Base-by-base conservation (phyloP, 2,113 vertebrate genomes). In the Nanorana parkeri region DNA sequence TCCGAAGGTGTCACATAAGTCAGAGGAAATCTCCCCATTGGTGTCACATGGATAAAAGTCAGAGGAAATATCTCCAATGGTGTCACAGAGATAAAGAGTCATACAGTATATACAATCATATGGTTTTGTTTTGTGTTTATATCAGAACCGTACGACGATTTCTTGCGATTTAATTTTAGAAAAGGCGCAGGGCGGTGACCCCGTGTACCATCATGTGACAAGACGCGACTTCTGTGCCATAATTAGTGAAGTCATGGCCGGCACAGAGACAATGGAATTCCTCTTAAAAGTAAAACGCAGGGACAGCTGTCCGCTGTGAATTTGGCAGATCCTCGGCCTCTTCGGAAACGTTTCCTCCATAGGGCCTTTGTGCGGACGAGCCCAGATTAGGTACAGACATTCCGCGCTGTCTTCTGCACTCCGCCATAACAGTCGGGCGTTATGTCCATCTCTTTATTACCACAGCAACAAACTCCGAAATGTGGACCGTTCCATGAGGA, bases 401-500 rank as follows among this genome's bases (percentile, higher is more conserved):
- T 21, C 63, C 77, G 63, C 84, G 61, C 51, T 84, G 76, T 60
- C 77, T 58, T 0, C 0, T 87, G 63, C 11, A 19, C 20, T 58
- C 60, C 69, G 68, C 78, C 79, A 41, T 19, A 80, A 84, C 7
- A 81, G 3, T 65, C 55, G 41, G 15, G 26, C 78, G 78, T 87
- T 55, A 73, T 4, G 16, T 81, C 69, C 75, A 84, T 66, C 19
- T 36, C 26, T 79, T 78, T 76, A 84, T 87, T 85, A 29, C 76
- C 73, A 47, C 15, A 83, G 24, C 36, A 52, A 76, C 71, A 76
- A 64, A 76, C 77, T 23, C 26, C 23, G 60, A 23, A 79, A 65
- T 58, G 6, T 23, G 80, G 51, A 66, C 85, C 80, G 77, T 85
- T 79, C 85, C 54, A 63, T 86, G 84, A 88, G 73, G 79, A 85